Evolutionary conservation across 2,888 invertebrate genomes (phyloP), one percentile per base, ranked within the genome.

Genomic region (Lasioglossum pauxillum): DNA sequence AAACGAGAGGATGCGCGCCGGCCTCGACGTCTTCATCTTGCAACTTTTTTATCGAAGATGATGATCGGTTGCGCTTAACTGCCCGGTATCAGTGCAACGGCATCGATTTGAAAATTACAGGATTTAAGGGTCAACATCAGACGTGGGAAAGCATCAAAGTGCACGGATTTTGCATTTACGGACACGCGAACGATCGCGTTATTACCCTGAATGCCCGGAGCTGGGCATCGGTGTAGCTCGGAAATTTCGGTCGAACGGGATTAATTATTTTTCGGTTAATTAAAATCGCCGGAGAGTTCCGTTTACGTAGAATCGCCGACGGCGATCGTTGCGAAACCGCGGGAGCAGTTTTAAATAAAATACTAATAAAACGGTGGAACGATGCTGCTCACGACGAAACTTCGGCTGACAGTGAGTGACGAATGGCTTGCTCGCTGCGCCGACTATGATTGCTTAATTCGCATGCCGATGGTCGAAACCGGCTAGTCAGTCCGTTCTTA

Each of bases 361-460:
- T 82, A 23, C 67, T 79, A 82, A 85, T 74, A 77, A 78, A 72
- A 80, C 69, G 44, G 57, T 75, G 72, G 82, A 80, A 73, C 89
- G 83, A 90, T 85, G 85, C 73, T 49, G 76, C 84, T 79, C 79
- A 77, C 84, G 84, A 84, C 71, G 71, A 80, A 84, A 85, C 74
- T 64, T 77, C 44, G 57, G 71, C 88, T 92, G 93, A 93, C 93
- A 92, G 91, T 90, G 92, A 92, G 91, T 93, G 93, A 94, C 91
- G 93, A 94, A 94, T 92, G 92, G 78, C 90, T 80, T 90, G 89
- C 89, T 91, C 86, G 91, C 89, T 87, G 85, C 90, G 86, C 91
- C 84, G 89, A 91, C 90, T 91, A 91, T 93, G 93, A 94, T 94
- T 93, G 92, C 93, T 94, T 93, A 93, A 94, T 94, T 93, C 93